phyloP scores from a whole-genome alignment of 2,113 vertebrate genomes.

The Aythya baeri region DNA sequence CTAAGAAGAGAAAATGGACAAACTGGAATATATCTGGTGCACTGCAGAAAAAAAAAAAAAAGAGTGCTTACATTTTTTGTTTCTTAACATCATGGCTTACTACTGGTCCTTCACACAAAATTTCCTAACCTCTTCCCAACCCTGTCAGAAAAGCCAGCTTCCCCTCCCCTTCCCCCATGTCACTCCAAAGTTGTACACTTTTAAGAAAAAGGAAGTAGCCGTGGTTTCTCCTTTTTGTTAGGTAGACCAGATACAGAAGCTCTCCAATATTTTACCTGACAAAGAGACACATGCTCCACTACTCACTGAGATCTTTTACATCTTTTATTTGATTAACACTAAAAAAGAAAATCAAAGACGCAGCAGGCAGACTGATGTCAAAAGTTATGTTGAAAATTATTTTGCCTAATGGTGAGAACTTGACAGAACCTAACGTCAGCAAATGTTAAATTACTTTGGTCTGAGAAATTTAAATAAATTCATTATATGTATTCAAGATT shows the following conservation, averaged over 20 bases:
- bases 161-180: neutral
- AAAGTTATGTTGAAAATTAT: neutral
- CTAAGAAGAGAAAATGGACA: neutral
- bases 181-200: neutral
- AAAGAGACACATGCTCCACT: neutral
- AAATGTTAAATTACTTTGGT: neutral
- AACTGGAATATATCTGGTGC: neutral
- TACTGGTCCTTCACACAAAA: neutral
- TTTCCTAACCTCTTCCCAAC: neutral
- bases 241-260: neutral
- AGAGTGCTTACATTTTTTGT: neutral
- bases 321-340: neutral
- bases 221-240: conserved; percentile 2
- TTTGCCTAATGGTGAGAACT: neutral
- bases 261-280: neutral
- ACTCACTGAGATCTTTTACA: neutral
- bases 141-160: neutral
- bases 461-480: neutral
- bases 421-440: neutral
- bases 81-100: neutral
- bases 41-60: neutral
- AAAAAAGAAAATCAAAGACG: neutral
- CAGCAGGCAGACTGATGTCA: neutral
- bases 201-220: conserved; percentile 35
- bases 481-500: neutral